phyloP scores from a whole-genome alignment of 2,888 invertebrate genomes.

The Gortyna flavago region DNA sequence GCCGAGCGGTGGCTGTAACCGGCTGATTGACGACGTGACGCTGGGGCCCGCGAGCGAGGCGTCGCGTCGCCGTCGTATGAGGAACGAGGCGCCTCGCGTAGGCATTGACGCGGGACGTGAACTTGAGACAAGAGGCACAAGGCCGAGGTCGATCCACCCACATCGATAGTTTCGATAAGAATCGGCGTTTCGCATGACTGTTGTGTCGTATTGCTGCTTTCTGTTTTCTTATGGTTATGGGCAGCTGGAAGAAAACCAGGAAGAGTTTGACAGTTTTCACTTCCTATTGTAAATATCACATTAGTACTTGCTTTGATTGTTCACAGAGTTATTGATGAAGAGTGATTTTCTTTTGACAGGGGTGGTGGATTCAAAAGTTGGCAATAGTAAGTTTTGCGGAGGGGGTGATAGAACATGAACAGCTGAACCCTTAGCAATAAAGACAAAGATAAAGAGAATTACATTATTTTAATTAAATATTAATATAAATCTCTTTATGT shows the following conservation, averaged over 20 bases:
- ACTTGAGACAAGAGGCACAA: slow-evolving; percentile 45
- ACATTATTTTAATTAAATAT: not conserved
- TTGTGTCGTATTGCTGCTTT: slow-evolving; percentile 17
- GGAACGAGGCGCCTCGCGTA: slow-evolving; percentile 23
- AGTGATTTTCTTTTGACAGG: not conserved
- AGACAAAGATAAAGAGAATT: not conserved
- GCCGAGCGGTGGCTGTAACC: slow-evolving; percentile 16
- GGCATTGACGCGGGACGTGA: slow-evolving; percentile 27
- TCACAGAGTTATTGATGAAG: not conserved
- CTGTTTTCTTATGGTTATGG: slow-evolving; percentile 14
- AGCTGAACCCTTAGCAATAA: not conserved
- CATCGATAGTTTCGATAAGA: slow-evolving; percentile 26
- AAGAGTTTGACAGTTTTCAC: not conserved
- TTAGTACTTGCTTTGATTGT: too few relatives aligned
- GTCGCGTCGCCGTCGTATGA: slow-evolving; percentile 6
- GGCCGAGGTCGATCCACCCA: slow-evolving; percentile 28
- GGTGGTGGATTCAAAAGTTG: not conserved
- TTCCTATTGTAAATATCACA: not conserved
- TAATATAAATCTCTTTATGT: not conserved
- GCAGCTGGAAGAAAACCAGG: slow-evolving; percentile 5
- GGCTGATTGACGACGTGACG: slow-evolving; percentile 49
- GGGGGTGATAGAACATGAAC: too few relatives aligned
- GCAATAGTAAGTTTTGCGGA: not conserved
- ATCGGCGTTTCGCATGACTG: slow-evolving; percentile 26
- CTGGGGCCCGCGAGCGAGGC: not conserved